Base-by-base conservation (phyloP, 92 coral and sea anemone genomes). In the Palythoa grandiflora region DNA sequence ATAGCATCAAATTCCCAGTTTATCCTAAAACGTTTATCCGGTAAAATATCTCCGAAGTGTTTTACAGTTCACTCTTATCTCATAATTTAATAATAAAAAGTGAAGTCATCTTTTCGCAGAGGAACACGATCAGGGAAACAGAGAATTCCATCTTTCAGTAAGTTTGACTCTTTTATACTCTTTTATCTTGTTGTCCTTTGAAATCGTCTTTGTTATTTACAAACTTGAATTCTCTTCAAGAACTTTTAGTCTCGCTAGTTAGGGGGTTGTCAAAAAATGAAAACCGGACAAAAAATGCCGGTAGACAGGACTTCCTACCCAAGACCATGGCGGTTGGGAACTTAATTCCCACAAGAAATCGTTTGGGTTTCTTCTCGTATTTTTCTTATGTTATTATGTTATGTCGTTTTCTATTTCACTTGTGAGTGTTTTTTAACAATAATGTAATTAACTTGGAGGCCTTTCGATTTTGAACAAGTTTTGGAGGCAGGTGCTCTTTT, bases 71-170 rank as follows among this genome's bases (percentile, higher is more conserved):
- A 44, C 48, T 28, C 16, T 60, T 81, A 81, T 47, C 86, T 81
- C 86, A 81, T 81, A 3, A 81, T 81, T 81, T 81, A 81, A 65
- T 65, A 20, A 81, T 81, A 21, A 50, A 19, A 66, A 48, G 86
- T 81, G 75, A 66, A 81, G 86, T 81, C 86, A 81, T 81, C 68
- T 66, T 66, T 19, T 51, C 59, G 75, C 65, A 44, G 37, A 39
- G 6, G 86, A 48, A 57, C 1, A 17, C 74, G 21, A 40, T 7
- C 3, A 14, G 75, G 38, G 75, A 81, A 79, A 48, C 75, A 16
- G 21, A 14, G 39, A 12, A 9, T 81, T 47, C 44, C 12, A 65
- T 37, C 16, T 81, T 53, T 15, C 14, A 38, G 86, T 68, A 81
- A 81, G 86, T 81, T 28, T 54, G 21, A 28, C 3, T 9, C 2